Evolutionary conservation across 2,888 invertebrate species (phyloP), one percentile per base, ranked within the genome.

Genomic region (Heteromyza rotundicornis): DNA sequence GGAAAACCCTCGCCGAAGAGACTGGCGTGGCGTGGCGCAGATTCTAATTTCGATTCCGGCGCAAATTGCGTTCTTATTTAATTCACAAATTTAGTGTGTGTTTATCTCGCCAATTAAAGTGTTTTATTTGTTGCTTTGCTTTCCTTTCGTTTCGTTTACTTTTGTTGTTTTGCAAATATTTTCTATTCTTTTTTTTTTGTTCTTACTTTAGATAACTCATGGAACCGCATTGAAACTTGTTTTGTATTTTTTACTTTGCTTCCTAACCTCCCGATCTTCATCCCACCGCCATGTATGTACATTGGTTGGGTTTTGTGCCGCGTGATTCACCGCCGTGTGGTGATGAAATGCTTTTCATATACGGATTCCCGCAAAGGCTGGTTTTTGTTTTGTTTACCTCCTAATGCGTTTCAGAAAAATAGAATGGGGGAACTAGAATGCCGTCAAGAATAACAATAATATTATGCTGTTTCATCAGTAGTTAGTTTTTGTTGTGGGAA

Each of bases 61-160:
- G 40, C 16, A 40, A 40, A 40, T 40, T 40, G 40, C 40, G 40
- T 40, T 40, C 40, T 40, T 40, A 27, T 40, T 40, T 40, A 40
- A 40, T 40, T 40, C 40, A 10, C 16, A 40, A n/a, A 40, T n/a
- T 3, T 3, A 10, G 40, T 40, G 16, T 40, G 40, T 40, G 14
- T 40, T 40, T 40, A 40, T 40, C 16, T 3, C 16, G 14, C 40
- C 40, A 40, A 40, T 40, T 40, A 40, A 27, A 40, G 40, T 40
- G 40, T 40, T 40, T 27, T 27, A 7, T 27, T 27, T 27, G 27
- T 10, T 27, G 27, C n/a, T 27, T 27, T 27, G 27, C 27, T n/a
- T 27, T 7, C 10, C 27, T 27, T 27, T 27, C 10, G 10, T 27
- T 27, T 27, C 10, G 7, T 27, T 27, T 27, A 27, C 5, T 27